These are phyloP conservation scores for Drosophila quadrilineata DNA, from an alignment of 1,140 invertebrate species.

Conservation along the genomic window DNA sequence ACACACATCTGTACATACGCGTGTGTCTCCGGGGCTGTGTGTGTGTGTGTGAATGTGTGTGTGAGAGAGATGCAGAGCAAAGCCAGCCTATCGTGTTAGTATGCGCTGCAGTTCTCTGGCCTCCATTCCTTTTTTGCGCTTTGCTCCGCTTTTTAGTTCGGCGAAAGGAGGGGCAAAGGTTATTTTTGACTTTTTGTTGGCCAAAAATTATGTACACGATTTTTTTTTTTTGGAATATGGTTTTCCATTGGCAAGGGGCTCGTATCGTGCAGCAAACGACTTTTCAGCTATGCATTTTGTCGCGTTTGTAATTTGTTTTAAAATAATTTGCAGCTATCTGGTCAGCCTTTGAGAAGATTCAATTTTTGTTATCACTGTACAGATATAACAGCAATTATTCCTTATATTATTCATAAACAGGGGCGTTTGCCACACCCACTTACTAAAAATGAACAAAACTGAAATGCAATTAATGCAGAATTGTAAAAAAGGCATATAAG, in stretches of 20 bases:
- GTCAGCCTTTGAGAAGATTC: constrained; percentile 1
- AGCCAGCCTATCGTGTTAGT: constrained; percentile 75
- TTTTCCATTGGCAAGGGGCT: neutral
- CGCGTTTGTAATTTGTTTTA: constrained; percentile 58
- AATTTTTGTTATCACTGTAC: too few species aligned
- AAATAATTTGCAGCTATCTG: constrained; percentile 31
- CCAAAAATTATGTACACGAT: constrained; percentile 64
- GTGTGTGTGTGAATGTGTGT: constrained; percentile 32
- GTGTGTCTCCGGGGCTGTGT: neutral
- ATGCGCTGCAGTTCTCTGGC: constrained; percentile 47
- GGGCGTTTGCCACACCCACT: neutral
- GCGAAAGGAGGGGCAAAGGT: constrained; percentile 27
- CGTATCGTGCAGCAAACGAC: neutral
- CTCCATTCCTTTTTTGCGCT: constrained; percentile 25
- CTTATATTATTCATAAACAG: neutral
- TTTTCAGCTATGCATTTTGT: constrained; percentile 1
- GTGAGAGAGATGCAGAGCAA: constrained; percentile 25
- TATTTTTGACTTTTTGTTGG: constrained; percentile 35
- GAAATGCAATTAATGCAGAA: neutral
- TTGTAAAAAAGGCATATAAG: neutral
- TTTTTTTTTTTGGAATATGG: constrained; percentile 32
- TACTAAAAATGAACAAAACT: neutral
- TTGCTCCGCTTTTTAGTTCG: constrained; percentile 13
- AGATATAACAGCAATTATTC: too few species aligned
- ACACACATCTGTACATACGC: constrained; percentile 8